Evolutionary conservation across 2,113 vertebrate species (phyloP).

Genomic region (Egretta garzetta): DNA sequence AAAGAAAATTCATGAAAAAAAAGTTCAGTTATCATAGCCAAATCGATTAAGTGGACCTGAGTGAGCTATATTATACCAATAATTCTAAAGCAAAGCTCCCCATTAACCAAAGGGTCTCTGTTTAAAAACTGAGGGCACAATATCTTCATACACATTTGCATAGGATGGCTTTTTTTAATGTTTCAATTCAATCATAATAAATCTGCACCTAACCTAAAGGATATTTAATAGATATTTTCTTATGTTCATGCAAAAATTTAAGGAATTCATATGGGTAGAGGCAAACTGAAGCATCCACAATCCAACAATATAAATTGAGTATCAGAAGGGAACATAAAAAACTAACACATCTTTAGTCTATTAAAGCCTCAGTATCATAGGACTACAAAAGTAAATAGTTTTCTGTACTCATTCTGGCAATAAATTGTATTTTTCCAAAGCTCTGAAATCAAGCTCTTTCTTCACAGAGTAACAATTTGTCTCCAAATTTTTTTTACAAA

Average conservation of each 20-base stretch:
- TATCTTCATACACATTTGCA: not conserved
- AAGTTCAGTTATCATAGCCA: constrained; percentile 16
- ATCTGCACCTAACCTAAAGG: constrained; percentile 28
- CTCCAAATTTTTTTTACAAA: not conserved
- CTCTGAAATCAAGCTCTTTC: constrained; percentile 24
- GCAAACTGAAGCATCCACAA: constrained; percentile 46
- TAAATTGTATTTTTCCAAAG: constrained; percentile 3
- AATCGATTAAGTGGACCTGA: not conserved
- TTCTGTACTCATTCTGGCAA: constrained; percentile 26
- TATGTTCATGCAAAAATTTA: constrained; percentile 31
- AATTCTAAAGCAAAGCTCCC: not conserved
- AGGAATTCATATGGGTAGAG: constrained; percentile 45
- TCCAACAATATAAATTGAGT: constrained; percentile 49
- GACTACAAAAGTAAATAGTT: not conserved
- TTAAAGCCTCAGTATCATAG: not conserved
- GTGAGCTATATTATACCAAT: not conserved
- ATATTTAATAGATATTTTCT: constrained; percentile 47
- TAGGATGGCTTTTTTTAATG: not conserved
- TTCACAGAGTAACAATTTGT: not conserved
- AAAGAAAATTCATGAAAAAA: constrained; percentile 70
- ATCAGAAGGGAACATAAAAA: constrained; percentile 50
- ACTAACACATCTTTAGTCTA: constrained; percentile 5
- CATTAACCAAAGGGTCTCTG: not conserved
- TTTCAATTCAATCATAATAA: constrained; percentile 2
- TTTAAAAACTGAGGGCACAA: not conserved